Evolutionary conservation across 2,113 vertebrate genomes (phyloP).

Genomic region (Carlito syrichta): DNA sequence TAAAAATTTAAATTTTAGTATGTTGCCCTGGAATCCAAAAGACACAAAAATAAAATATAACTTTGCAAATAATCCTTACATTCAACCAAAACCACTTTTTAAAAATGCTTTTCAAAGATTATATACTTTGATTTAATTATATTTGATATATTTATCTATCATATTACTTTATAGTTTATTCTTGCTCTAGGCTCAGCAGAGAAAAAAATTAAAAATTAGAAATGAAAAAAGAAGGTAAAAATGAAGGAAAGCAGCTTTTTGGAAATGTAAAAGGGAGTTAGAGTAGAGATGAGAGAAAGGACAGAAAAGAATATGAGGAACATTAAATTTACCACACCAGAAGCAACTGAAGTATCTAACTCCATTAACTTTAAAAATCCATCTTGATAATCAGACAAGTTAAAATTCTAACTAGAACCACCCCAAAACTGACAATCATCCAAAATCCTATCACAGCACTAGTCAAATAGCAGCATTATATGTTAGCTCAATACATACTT

Average conservation of each 20-base stretch:
- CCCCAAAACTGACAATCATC: background rate
- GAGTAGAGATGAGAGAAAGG: background rate
- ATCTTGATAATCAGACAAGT: background rate
- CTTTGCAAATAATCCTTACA: background rate
- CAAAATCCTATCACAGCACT: background rate
- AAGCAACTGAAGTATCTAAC: background rate
- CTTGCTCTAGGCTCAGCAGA: constrained; percentile 1
- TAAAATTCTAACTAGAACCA: background rate
- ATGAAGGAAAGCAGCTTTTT: background rate
- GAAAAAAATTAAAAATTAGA: background rate
- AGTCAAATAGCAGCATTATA: background rate
- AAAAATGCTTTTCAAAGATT: constrained; percentile 57
- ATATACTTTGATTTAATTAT: constrained; percentile 7
- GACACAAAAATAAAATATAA: background rate
- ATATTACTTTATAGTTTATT: background rate
- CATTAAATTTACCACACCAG: background rate
- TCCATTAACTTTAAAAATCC: background rate
- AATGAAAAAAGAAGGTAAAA: background rate
- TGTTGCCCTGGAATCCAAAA: background rate
- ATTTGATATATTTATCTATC: constrained; percentile 24
- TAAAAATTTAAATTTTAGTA: background rate
- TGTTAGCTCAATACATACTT: background rate
- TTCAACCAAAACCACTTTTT: background rate
- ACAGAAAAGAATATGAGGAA: background rate
- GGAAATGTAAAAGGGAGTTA: background rate